These are phyloP conservation scores for Ganaspis sp. DNA, from an alignment of 1,140 invertebrate species.

Conservation along the genomic window DNA sequence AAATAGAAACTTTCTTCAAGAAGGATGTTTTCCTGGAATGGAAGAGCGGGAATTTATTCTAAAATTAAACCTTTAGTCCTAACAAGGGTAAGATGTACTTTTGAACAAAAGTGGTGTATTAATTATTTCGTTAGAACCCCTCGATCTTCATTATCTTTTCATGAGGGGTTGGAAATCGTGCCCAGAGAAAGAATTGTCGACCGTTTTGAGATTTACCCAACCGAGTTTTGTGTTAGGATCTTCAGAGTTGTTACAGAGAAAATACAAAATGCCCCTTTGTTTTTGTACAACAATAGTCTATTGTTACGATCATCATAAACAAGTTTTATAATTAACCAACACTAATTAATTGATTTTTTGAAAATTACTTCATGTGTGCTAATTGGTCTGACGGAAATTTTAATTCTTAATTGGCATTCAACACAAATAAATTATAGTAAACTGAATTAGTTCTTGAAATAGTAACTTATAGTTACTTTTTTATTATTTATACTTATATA, in stretches of 20 bases:
- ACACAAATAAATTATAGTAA: too few relatives aligned
- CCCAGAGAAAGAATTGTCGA: constrained; percentile 7
- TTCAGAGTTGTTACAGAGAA: background rate
- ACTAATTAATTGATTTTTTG: too few relatives aligned
- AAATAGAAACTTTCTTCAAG: background rate
- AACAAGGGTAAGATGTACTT: background rate
- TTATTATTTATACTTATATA: too few relatives aligned
- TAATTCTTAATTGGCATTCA: too few relatives aligned
- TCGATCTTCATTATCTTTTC: constrained; percentile 27
- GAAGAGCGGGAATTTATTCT: background rate
- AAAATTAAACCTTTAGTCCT: background rate
- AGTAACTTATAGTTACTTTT: too few relatives aligned
- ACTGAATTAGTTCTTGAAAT: too few relatives aligned
- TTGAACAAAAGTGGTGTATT: constrained; percentile 18
- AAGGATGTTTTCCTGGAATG: background rate
- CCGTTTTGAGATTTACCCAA: background rate
- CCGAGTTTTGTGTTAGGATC: background rate
- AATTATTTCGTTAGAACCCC: constrained; percentile 26
- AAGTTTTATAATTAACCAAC: too few relatives aligned
- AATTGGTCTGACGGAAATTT: too few relatives aligned
- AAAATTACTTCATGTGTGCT: too few relatives aligned
- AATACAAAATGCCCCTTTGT: too few relatives aligned
- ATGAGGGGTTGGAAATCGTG: constrained; percentile 22
- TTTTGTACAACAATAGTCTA: too few relatives aligned
- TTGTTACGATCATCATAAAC: too few relatives aligned